phyloP scores from a whole-genome alignment of 2,113 vertebrate species.

The Clarias magur region DNA sequence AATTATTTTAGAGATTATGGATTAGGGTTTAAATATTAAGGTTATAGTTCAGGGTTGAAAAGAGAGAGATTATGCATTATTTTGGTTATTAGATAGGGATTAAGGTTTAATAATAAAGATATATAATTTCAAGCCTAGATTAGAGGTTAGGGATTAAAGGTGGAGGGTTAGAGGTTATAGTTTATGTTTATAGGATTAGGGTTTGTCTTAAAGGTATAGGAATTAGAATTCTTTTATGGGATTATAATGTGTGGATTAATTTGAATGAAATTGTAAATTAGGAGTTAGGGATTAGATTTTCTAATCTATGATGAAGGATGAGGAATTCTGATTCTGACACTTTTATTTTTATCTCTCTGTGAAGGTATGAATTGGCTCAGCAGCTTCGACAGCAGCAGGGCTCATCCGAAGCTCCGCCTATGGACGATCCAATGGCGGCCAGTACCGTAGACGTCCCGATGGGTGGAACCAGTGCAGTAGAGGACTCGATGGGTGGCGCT shows the following conservation, averaged over 20 bases:
- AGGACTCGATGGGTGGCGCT: conserved; percentile 17
- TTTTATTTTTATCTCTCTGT: not conserved
- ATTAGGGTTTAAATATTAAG: not conserved
- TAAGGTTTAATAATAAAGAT: not conserved
- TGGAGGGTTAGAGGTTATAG: not conserved
- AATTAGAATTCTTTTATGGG: not conserved
- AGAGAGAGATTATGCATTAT: not conserved
- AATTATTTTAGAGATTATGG: not conserved
- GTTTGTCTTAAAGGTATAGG: not conserved
- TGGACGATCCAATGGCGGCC: conserved; percentile 77
- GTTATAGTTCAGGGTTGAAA: not conserved
- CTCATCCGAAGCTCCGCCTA: conserved; percentile 60
- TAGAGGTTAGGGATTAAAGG: not conserved
- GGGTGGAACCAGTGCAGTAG: conserved; percentile 9
- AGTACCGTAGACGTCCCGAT: conserved; percentile 24
- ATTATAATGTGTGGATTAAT: not conserved
- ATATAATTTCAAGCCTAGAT: not conserved
- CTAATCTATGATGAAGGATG: not conserved
- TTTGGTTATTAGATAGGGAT: not conserved
- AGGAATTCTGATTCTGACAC: not conserved
- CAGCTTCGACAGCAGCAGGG: conserved; percentile 88
- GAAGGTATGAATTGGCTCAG: conserved; percentile 92
- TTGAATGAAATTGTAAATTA: not conserved
- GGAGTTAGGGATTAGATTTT: not conserved
- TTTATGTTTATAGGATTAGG: not conserved